These are phyloP conservation scores for Molothrus ater DNA, from an alignment of 2,797 vertebrate genomes.

Conservation along the genomic window DNA sequence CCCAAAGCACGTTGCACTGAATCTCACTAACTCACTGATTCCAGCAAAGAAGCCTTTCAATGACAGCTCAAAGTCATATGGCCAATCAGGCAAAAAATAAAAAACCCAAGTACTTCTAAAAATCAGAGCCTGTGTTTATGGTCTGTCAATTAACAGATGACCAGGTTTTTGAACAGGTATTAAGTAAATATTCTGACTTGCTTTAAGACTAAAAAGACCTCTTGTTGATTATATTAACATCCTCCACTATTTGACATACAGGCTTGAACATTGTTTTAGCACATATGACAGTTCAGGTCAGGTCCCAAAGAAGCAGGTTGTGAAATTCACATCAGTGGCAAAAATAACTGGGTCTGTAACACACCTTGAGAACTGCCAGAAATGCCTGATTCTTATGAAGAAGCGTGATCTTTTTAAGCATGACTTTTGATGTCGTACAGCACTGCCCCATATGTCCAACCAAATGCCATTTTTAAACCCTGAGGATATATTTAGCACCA, in stretches of 20 bases:
- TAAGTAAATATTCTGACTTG: background rate
- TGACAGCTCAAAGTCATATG: conserved; percentile 25
- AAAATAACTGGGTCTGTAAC: background rate
- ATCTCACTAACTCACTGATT: background rate
- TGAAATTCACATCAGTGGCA: background rate
- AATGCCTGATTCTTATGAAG: background rate
- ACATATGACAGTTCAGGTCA: background rate
- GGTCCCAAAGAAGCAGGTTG: background rate
- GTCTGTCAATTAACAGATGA: background rate
- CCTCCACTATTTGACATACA: background rate
- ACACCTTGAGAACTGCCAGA: conserved; percentile 23
- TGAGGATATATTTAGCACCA: conserved; percentile 51
- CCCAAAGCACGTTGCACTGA: background rate
- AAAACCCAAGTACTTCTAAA: background rate
- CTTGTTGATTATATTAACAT: background rate
- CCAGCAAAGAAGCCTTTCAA: background rate
- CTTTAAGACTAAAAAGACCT: background rate
- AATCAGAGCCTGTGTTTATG: background rate
- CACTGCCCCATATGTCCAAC: conserved; percentile 53
- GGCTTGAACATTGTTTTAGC: background rate
- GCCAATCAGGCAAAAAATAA: background rate
- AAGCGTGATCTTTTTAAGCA: background rate
- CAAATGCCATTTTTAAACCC: conserved; percentile 65
- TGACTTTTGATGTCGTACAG: background rate
- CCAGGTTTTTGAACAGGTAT: background rate